Evolutionary conservation across 2,888 invertebrate genomes (phyloP).

Genomic region (Amiota mariae): DNA sequence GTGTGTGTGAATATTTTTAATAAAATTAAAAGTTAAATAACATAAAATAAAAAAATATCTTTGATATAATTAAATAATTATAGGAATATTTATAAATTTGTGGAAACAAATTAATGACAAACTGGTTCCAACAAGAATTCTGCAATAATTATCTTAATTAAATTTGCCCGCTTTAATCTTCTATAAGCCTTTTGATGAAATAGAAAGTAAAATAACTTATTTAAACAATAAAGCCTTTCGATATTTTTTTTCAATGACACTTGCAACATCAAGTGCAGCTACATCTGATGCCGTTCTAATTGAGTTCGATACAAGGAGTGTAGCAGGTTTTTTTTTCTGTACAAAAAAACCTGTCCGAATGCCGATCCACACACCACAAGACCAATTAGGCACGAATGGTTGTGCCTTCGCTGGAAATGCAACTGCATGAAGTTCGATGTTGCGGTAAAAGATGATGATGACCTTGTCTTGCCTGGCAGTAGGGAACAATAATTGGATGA

Average conservation of each 20-base stretch:
- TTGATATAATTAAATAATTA: too few relatives aligned
- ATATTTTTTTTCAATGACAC: not conserved
- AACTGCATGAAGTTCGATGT: constrained; percentile 14
- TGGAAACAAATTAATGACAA: too few relatives aligned
- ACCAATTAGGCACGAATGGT: constrained; percentile 51
- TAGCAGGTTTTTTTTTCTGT: constrained; percentile 12
- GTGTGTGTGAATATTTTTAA: too few relatives aligned
- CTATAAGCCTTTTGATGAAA: too few relatives aligned
- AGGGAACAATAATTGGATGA: constrained; percentile 46
- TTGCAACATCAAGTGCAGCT: not conserved
- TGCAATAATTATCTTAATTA: too few relatives aligned
- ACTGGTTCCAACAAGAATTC: too few relatives aligned
- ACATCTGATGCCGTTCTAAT: constrained; percentile 24
- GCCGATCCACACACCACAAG: constrained; percentile 54
- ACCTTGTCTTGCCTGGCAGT: constrained; percentile 50
- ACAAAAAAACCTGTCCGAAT: constrained; percentile 54
- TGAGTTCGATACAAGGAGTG: not conserved
- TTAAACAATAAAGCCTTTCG: too few relatives aligned
- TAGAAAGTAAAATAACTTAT: too few relatives aligned
- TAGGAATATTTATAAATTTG: too few relatives aligned
- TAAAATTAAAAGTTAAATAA: too few relatives aligned
- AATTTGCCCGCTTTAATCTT: too few relatives aligned
- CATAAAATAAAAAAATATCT: too few relatives aligned
- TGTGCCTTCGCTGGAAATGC: constrained; percentile 38
- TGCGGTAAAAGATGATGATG: constrained; percentile 39